A percentile compares a stretch with the other conserved stretches of the same genome.
Evolutionary conservation across 2,888 invertebrate species (phyloP).

Genomic region (Ennomos quercinarius): DNA sequence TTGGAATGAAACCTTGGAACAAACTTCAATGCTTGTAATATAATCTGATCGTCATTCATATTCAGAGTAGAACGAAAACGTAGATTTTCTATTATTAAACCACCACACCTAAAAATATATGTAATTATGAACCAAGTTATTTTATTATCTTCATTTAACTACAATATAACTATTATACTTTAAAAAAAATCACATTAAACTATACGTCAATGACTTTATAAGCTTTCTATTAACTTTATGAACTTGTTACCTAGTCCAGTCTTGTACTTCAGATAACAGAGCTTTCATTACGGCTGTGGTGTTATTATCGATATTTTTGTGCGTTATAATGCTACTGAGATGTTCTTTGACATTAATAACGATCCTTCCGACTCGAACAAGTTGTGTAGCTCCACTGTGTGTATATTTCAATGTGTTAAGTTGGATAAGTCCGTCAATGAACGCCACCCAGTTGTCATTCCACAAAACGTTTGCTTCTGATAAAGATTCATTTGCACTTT

Average conservation of each 20-base stretch:
- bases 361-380: conserved; percentile 68
- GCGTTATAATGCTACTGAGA: neutral
- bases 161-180: too few species aligned
- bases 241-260: conserved; percentile 4
- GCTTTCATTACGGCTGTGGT: neutral
- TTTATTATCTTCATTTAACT: too few species aligned
- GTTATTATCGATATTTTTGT: neutral
- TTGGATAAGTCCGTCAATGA: conserved; percentile 93
- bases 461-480: conserved; percentile 76
- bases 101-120: conserved; percentile 46
- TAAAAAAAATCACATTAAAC: too few species aligned
- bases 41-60: conserved; percentile 16
- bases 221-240: too few species aligned
- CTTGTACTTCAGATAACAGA: conserved; percentile 1
- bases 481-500: conserved; percentile 36
- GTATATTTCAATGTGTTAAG: conserved; percentile 87
- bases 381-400: conserved; percentile 86
- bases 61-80: conserved; percentile 32
- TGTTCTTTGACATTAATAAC: conserved; percentile 43
- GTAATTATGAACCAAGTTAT: neutral
- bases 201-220: too few species aligned
- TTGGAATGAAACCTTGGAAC: conserved; percentile 28
- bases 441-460: conserved; percentile 91
- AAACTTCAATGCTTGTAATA: conserved; percentile 35
- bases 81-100: conserved; percentile 43